phyloP scores from a whole-genome alignment of 2,888 invertebrate species.

The Aspidapion aeneum region DNA sequence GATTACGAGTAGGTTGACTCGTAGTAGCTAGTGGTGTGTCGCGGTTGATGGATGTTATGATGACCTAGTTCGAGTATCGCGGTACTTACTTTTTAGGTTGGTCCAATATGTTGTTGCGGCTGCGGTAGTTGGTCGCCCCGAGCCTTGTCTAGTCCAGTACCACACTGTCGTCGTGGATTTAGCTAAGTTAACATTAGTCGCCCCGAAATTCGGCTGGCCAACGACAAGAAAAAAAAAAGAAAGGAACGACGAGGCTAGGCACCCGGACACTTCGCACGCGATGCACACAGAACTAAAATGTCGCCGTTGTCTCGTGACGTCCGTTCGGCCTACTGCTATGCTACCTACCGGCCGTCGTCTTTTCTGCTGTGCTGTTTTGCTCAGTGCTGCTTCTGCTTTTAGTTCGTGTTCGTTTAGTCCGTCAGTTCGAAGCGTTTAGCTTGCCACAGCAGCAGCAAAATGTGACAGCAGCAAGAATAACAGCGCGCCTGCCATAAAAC shows the following conservation, averaged over 20 bases:
- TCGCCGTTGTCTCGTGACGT: slow-evolving; percentile 1
- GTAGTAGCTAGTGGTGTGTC: too few relatives aligned
- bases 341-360: slow-evolving; percentile 2
- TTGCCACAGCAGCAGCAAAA: neutral
- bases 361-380: too few relatives aligned
- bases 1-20: too few relatives aligned
- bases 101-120: slow-evolving; percentile 48
- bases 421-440: neutral
- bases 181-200: slow-evolving; percentile 50
- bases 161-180: slow-evolving; percentile 45
- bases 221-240: slow-evolving; percentile 44
- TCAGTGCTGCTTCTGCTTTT: slow-evolving; percentile 6
- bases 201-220: slow-evolving; percentile 39
- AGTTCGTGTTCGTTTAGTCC: neutral
- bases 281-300: slow-evolving; percentile 21
- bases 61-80: slow-evolving; percentile 14
- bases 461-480: neutral
- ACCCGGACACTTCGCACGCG: slow-evolving; percentile 47
- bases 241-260: too few relatives aligned
- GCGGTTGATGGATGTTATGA: too few relatives aligned
- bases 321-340: neutral
- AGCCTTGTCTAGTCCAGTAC: slow-evolving; percentile 46
- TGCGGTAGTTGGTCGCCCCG: slow-evolving; percentile 47
- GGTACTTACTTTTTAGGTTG: slow-evolving; percentile 46
- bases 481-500: too few relatives aligned